phyloP scores from a whole-genome alignment of 2,797 vertebrate genomes.

The Amniataba percoides region DNA sequence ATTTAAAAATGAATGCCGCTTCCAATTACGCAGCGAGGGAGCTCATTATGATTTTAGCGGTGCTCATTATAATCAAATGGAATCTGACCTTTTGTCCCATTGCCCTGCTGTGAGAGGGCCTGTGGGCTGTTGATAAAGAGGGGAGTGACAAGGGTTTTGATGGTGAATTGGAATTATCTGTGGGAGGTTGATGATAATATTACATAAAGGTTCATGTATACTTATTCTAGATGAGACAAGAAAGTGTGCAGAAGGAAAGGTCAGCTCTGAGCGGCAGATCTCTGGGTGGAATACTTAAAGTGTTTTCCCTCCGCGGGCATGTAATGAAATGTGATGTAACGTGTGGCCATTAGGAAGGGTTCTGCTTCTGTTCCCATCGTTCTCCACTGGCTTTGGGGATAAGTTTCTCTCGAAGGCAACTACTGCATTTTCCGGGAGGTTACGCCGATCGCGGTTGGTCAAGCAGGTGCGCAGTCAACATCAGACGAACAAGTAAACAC shows the following conservation, averaged over 20 bases:
- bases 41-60: conserved; percentile 79
- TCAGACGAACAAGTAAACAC: background rate
- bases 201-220: conserved; percentile 37
- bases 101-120: conserved; percentile 64
- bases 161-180: conserved; percentile 43
- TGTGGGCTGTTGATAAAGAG: conserved; percentile 64
- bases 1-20: conserved; percentile 57
- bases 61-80: conserved; percentile 79
- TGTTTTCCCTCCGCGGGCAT: background rate
- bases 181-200: conserved; percentile 56
- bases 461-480: too few species aligned
- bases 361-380: background rate
- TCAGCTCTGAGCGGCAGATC: conserved; percentile 55
- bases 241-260: conserved; percentile 52
- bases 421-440: background rate
- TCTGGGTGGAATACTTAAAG: conserved; percentile 4
- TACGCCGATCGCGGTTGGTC: background rate
- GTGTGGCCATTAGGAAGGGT: background rate
- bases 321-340: background rate
- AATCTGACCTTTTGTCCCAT: conserved; percentile 78
- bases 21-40: conserved; percentile 70
- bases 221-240: conserved; percentile 17
- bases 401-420: background rate
- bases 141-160: conserved; percentile 36
- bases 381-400: background rate